phyloP scores from a whole-genome alignment of 2,797 vertebrate species.

The Clarias laeviceps region DNA sequence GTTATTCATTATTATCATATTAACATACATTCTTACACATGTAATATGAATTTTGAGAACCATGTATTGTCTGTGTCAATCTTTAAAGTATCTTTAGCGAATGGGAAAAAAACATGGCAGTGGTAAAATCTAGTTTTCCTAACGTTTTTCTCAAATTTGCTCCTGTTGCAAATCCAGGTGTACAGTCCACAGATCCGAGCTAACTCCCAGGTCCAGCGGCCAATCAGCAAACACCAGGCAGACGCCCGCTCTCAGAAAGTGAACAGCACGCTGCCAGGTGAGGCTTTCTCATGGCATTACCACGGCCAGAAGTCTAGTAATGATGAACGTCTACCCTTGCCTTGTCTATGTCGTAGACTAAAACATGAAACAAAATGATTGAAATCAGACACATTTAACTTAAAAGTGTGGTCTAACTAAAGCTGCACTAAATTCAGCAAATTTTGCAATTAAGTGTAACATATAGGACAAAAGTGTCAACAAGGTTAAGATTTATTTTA shows the following conservation, averaged over 20 bases:
- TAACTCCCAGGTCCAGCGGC: slow-evolving; percentile 84
- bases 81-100: neutral
- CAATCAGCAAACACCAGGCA: slow-evolving; percentile 88
- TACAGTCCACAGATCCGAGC: slow-evolving; percentile 92
- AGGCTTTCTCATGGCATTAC: slow-evolving; percentile 9
- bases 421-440: neutral
- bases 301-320: neutral
- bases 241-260: slow-evolving; percentile 82
- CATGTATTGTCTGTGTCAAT: no score
- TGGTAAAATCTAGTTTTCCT: neutral
- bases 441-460: neutral
- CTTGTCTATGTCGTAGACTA: neutral
- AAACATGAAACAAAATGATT: neutral
- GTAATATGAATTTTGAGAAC: no score
- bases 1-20: no score
- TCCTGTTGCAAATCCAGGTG: slow-evolving; percentile 70
- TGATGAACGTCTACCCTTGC: neutral
- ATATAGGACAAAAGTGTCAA: neutral
- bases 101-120: no score
- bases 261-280: slow-evolving; percentile 78
- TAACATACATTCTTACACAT: no score
- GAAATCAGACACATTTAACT: neutral
- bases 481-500: neutral
- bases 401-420: neutral
- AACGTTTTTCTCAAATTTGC: neutral